A percentile compares a stretch with the other conserved stretches of the same genome.
phyloP scores from a whole-genome alignment of 2,888 invertebrate species.

The Lepetodrilus schrolli region DNA sequence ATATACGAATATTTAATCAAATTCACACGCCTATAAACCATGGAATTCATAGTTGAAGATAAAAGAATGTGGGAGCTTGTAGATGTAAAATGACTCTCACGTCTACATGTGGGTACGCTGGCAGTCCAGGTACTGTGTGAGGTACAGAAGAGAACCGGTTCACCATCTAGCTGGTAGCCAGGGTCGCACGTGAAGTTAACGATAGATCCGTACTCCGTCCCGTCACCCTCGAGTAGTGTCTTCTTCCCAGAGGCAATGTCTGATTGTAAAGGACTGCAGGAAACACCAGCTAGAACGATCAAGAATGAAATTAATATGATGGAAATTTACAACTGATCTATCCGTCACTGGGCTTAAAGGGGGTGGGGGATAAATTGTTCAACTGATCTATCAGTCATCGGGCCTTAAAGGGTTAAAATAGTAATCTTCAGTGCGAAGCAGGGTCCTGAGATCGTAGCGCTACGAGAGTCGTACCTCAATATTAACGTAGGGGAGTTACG shows the following conservation, averaged over 20 bases:
- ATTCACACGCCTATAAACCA: not conserved
- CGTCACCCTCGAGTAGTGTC: conserved; percentile 19
- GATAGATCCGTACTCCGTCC: conserved; percentile 48
- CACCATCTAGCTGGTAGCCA: conserved; percentile 59
- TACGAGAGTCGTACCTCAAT: too few relatives aligned
- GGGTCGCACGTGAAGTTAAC: conserved; percentile 51
- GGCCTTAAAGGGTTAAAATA: too few relatives aligned
- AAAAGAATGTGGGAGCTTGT: not conserved
- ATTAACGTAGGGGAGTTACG: too few relatives aligned
- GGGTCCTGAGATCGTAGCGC: too few relatives aligned
- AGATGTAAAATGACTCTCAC: conserved; percentile 42
- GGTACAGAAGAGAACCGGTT: conserved; percentile 54
- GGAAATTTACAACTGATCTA: too few relatives aligned
- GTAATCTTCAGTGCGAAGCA: too few relatives aligned
- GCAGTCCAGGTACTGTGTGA: conserved; percentile 50
- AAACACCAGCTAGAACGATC: conserved; percentile 31
- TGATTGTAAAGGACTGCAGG: conserved; percentile 18
- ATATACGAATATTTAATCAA: not conserved
- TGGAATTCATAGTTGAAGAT: not conserved
- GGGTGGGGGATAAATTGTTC: too few relatives aligned
- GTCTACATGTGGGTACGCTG: conserved; percentile 47
- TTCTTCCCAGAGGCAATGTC: conserved; percentile 21
- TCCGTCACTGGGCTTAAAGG: too few relatives aligned
- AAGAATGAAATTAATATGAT: too few relatives aligned
- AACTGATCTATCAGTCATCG: too few relatives aligned